Percentiles rank a stretch among this genome's conserved stretches.
phyloP scores from a whole-genome alignment of 2,888 invertebrate genomes.

The Microctonus hyperodae region DNA sequence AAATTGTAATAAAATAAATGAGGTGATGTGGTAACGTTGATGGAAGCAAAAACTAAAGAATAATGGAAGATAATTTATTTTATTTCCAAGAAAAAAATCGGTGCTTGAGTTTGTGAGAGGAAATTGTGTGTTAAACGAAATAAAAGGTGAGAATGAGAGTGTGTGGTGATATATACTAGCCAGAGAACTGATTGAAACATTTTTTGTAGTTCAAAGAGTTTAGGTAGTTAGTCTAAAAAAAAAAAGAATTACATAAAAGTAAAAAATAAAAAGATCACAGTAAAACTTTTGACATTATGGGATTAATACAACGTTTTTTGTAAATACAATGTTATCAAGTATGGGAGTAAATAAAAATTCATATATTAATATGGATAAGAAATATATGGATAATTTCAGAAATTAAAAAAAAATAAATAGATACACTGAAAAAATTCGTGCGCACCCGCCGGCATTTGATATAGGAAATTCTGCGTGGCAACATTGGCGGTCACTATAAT shows the following conservation, averaged over 20 bases:
- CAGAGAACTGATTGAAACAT: conserved; percentile 53
- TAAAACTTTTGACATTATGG: conserved; percentile 38
- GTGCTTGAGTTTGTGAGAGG: not conserved
- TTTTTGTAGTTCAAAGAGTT: conserved; percentile 52
- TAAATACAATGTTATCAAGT: conserved; percentile 51
- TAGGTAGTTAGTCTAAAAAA: conserved; percentile 51
- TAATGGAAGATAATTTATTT: not conserved
- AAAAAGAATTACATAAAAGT: conserved; percentile 31
- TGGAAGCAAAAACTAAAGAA: not conserved
- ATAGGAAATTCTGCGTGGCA: conserved; percentile 40
- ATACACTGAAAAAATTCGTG: conserved; percentile 26
- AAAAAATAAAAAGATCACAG: conserved; percentile 29
- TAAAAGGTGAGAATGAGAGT: not conserved
- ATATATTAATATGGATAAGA: conserved; percentile 38
- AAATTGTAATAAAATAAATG: conserved; percentile 7
- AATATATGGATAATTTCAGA: conserved; percentile 40
- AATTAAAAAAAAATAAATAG: conserved; percentile 24
- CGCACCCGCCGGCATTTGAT: conserved; percentile 43
- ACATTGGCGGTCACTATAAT: conserved; percentile 45
- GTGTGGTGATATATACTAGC: conserved; percentile 12
- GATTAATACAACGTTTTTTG: conserved; percentile 46
- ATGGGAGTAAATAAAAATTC: conserved; percentile 40
- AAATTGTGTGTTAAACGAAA: not conserved
- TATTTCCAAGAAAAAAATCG: not conserved
- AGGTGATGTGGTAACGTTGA: not conserved